phyloP scores from a whole-genome alignment of 1,140 invertebrate species.

The Neodiprion virginianus region DNA sequence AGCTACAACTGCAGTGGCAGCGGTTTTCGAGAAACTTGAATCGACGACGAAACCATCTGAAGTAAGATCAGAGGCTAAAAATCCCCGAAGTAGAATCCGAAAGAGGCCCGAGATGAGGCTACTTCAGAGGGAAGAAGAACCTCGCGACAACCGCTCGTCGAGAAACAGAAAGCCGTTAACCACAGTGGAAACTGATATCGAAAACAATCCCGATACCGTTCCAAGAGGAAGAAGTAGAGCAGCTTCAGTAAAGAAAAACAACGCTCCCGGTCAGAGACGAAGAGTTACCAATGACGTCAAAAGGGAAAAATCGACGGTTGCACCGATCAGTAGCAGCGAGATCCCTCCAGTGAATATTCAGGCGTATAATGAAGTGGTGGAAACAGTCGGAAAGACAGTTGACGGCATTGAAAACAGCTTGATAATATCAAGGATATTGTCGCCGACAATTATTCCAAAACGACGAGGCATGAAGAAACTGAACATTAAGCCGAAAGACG shows the following conservation, averaged over 20 bases:
- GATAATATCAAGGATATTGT: constrained; percentile 7
- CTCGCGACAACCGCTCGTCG: background rate
- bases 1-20: background rate
- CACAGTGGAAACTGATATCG: no score
- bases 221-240: constrained; percentile 10
- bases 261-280: constrained; percentile 14
- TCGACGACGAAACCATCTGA: background rate
- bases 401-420: no score
- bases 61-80: background rate
- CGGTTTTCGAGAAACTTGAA: background rate
- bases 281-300: constrained; percentile 21
- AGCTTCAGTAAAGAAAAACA: constrained; percentile 16
- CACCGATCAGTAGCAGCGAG: constrained; percentile 33
- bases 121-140: constrained; percentile 9
- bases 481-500: constrained; percentile 9
- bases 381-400: background rate
- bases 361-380: constrained; percentile 21
- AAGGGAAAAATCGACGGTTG: constrained; percentile 27
- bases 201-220: background rate
- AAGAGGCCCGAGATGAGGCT: constrained; percentile 1
- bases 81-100: constrained; percentile 4
- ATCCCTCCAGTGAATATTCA: constrained; percentile 29
- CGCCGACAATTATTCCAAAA: background rate
- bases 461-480: constrained; percentile 17
- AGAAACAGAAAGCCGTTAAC: constrained; percentile 19